Conservation (phyloP, 2,113 vertebrate species). For the Leiothrix lutea region DNA sequence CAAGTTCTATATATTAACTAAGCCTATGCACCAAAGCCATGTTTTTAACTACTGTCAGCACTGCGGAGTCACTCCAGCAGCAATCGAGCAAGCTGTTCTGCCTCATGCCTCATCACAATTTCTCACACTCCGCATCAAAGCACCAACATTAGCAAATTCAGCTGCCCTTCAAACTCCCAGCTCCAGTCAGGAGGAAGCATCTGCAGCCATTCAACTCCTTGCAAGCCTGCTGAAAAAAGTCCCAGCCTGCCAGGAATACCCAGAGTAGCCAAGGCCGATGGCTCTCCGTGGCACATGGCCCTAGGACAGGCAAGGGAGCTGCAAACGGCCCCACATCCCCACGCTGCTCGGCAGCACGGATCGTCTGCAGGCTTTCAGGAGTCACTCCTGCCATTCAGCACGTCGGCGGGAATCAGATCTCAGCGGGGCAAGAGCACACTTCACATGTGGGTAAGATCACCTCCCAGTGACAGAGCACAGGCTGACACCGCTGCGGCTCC, state of each 20-base stretch:
- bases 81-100: slow-evolving; percentile 78
- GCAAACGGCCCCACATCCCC: background rate
- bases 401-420: fast-evolving
- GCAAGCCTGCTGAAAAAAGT: background rate
- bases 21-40: slow-evolving; percentile 62
- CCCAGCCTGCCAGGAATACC: background rate
- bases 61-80: slow-evolving; percentile 73
- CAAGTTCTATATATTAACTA: slow-evolving; percentile 72
- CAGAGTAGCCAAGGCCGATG: background rate
- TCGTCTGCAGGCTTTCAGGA: background rate
- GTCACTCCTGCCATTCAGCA: background rate
- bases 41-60: slow-evolving; percentile 68
- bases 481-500: background rate
- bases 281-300: background rate
- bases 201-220: slow-evolving; percentile 18
- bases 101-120: slow-evolving; percentile 78
- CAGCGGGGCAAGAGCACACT: background rate
- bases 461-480: background rate
- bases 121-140: slow-evolving; percentile 70
- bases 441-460: background rate
- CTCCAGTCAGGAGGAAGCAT: slow-evolving; percentile 43
- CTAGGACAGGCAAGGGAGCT: background rate
- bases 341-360: fast-evolving
- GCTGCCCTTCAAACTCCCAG: slow-evolving; percentile 63
- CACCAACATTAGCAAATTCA: slow-evolving; percentile 65